Evolutionary conservation across 2,113 vertebrate genomes (phyloP).

Genomic region (Pteronura brasiliensis): DNA sequence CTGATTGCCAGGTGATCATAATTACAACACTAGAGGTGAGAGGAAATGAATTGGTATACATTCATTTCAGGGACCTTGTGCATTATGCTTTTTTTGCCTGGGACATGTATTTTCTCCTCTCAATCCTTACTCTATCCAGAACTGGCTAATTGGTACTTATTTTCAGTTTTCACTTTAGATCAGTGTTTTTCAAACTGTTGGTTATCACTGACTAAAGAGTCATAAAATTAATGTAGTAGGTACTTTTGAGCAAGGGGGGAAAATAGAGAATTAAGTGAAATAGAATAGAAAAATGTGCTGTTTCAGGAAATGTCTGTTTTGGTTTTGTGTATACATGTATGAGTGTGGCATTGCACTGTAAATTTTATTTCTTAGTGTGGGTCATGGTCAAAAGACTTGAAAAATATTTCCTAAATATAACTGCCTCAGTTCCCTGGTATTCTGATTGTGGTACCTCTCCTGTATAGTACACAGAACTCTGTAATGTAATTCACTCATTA

Average conservation of each 20-base stretch:
- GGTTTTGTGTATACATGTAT: neutral
- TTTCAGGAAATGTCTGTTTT: neutral
- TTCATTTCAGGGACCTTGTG: neutral
- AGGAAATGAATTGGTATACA: neutral
- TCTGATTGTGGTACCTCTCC: neutral
- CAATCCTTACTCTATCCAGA: neutral
- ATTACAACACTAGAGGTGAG: neutral
- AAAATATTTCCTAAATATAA: neutral
- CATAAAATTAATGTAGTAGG: neutral
- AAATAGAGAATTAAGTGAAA: neutral
- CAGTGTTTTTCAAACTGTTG: neutral
- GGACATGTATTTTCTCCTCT: neutral
- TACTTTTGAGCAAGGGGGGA: neutral
- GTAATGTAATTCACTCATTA: neutral
- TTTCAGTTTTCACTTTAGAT: neutral
- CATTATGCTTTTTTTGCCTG: neutral
- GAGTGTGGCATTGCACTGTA: neutral
- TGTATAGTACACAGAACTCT: neutral
- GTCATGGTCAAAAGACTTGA: conserved; percentile 20
- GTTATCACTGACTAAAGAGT: neutral
- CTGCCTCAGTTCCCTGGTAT: neutral
- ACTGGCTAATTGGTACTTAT: neutral
- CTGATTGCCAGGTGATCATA: neutral
- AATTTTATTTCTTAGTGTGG: neutral
- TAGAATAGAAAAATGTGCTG: neutral